Base-by-base conservation (phyloP, 2,888 invertebrate genomes). In the Hybos culiciformis region DNA sequence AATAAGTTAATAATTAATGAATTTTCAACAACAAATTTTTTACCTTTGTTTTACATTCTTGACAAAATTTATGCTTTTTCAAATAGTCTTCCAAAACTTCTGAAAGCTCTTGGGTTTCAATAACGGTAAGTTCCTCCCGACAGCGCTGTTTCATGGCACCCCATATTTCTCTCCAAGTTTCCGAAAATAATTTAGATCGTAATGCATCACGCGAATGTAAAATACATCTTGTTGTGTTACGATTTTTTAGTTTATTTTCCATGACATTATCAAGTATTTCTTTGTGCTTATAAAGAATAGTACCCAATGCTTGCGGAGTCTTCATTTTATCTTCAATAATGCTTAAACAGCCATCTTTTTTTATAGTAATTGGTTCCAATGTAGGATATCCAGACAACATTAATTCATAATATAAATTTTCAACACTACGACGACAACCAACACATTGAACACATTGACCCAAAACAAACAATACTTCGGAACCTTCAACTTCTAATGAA, bases 391-490 rank as follows among this genome's bases (percentile, higher is more conserved):
- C 83, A 48, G 84, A 83, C 62, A 82, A 78, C 61, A 81, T 81
- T 54, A 92, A 69, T 66, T 90, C 87, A 61, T 80, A 80, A 67
- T 88, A 91, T 52, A 93, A 71, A 54, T 85, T 75, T 66, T 93
- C 92, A 54, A 91, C 91, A 64, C 91, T 91, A 60, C 87, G 75
- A 51, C 92, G 74, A 69, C 93, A 93, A 49, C 93, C 92, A 58
- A 93, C 88, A 71, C 93, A 93, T 50, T 91, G 90, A 59, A 93
- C 87, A 65, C 83, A 82, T 70, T 91, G 87, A 69, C 87, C 82
- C 50, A 93, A 71, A 57, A 90, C 82, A 56, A 80, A 78, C 60
- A 87, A 74, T 56, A 92, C 78, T 68, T 87, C 85, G 53, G 80
- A 76, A 57, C 80, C 81, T 43, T 83, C 80, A 43, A 91, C 87